Evolutionary conservation across 92 coral and sea anemone species (phyloP).

Genomic region (Epizoanthus illoricatus): DNA sequence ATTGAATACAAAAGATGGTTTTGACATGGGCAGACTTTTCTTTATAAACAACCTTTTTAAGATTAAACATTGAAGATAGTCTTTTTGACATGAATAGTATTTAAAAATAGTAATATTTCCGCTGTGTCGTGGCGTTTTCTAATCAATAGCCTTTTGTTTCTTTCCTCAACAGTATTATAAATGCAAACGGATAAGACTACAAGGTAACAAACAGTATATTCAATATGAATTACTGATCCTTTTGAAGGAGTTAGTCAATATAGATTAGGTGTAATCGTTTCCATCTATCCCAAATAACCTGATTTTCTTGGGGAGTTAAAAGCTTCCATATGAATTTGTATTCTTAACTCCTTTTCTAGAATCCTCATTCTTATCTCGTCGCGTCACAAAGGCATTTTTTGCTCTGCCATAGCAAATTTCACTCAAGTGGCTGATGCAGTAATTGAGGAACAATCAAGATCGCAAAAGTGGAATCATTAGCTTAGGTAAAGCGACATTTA

Average conservation of each 20-base stretch:
- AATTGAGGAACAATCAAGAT: conserved; percentile 1
- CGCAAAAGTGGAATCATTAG: not conserved
- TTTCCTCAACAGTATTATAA: too few species aligned
- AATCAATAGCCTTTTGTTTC: too few species aligned
- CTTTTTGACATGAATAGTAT: not conserved
- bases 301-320: conserved; percentile 1
- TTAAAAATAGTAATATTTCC: not conserved
- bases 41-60: not conserved
- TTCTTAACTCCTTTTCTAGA: not conserved
- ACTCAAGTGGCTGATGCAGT: not conserved
- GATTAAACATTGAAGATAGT: not conserved
- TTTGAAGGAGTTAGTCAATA: not conserved
- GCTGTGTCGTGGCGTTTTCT: not conserved
- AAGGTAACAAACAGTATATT: too few species aligned
- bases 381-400: not conserved
- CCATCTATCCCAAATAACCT: not conserved
- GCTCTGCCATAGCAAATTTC: not conserved
- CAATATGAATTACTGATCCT: too few species aligned
- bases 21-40: not conserved
- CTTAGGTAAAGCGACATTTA: not conserved
- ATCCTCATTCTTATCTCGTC: not conserved
- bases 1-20: not conserved
- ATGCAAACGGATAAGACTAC: not conserved
- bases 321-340: conserved; percentile 15
- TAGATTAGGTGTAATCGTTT: not conserved